Evolutionary conservation across 1,140 invertebrate genomes (phyloP).

Genomic region (Cephus cinctus): DNA sequence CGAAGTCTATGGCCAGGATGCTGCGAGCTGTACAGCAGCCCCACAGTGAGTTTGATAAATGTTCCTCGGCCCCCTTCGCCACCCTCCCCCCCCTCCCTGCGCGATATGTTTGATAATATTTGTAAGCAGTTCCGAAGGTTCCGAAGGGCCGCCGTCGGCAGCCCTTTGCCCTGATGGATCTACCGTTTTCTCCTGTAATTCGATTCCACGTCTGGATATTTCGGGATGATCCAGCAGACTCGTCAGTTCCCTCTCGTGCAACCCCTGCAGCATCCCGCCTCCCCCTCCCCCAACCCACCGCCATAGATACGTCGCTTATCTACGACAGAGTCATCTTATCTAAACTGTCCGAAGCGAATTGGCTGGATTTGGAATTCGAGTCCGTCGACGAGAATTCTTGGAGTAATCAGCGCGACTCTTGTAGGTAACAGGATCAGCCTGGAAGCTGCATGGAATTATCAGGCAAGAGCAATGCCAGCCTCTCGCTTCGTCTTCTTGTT

Average conservation of each 20-base stretch:
- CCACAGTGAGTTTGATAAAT: slow-evolving; percentile 46
- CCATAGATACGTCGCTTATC: too few relatives aligned
- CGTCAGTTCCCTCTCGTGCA: not conserved
- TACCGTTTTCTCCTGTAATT: not conserved
- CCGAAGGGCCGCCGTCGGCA: slow-evolving; percentile 7
- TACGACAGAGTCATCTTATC: too few relatives aligned
- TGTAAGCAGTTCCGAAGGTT: slow-evolving; percentile 30
- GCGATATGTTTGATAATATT: slow-evolving; percentile 50
- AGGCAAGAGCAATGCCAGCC: too few relatives aligned
- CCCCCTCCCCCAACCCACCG: slow-evolving; percentile 32
- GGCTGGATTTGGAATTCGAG: too few relatives aligned
- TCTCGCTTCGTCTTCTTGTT: too few relatives aligned
- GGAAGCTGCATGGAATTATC: too few relatives aligned
- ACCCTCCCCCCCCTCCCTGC: too few relatives aligned
- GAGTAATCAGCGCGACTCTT: too few relatives aligned
- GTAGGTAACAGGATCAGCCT: too few relatives aligned
- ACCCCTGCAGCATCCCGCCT: slow-evolving; percentile 2
- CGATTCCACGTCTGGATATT: too few relatives aligned
- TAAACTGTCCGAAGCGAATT: too few relatives aligned
- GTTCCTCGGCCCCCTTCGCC: slow-evolving; percentile 36
- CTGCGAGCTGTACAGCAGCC: not conserved
- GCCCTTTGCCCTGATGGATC: slow-evolving; percentile 12
- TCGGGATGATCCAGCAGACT: not conserved
- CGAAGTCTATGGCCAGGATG: not conserved
- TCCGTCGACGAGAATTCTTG: too few relatives aligned